Base-by-base conservation (phyloP, 2,113 vertebrate genomes). In the Dipodomys merriami region DNA sequence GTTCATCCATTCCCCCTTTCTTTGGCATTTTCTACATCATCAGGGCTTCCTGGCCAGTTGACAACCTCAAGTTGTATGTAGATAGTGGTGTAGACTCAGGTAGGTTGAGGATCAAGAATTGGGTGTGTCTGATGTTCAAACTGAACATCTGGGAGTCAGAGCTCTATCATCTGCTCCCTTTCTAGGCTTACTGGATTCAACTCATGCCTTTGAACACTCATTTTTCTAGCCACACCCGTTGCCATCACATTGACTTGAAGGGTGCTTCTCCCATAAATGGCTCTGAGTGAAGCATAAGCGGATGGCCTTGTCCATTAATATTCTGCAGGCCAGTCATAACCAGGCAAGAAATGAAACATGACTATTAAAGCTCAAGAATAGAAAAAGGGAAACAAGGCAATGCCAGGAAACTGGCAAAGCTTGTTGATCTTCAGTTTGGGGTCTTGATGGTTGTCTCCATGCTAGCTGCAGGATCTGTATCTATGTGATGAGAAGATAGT, bases 401-500 rank as follows among this genome's bases (percentile, higher is more conserved):
- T 27, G 35, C 6, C 67, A 83, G 44, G 85, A 93, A 82, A 88
- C 33, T 64, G 44, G 23, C 53, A 57, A 57, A 57, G 53, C 53
- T 57, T 57, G 53, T 53, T 79, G 84, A n/a, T 30, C 44, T 93
- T 88, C 49, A 88, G 39, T 76, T 44, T 93, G 92, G 73, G 44
- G 57, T 90, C 29, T 69, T 12, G 39, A 2, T 13, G 33, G 18
- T 62, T 81, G 53, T 18, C 49, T 89, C 46, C 20, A 10, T 19
- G 22, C 6, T 65, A 76, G 44, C 46, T 87, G 19, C 71, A 16
- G 71, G 49, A 83, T 13, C 10, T 23, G 12, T 9, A 44, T 67
- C 73, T 30, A 60, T 35, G 46, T 23, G 29, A 83, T n/a, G 57
- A 83, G 79, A 11, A 1, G 18, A 71, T 33, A 18, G 11, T 67